Conservation (phyloP, 2,797 vertebrate species). For the Gouania willdenowi region DNA sequence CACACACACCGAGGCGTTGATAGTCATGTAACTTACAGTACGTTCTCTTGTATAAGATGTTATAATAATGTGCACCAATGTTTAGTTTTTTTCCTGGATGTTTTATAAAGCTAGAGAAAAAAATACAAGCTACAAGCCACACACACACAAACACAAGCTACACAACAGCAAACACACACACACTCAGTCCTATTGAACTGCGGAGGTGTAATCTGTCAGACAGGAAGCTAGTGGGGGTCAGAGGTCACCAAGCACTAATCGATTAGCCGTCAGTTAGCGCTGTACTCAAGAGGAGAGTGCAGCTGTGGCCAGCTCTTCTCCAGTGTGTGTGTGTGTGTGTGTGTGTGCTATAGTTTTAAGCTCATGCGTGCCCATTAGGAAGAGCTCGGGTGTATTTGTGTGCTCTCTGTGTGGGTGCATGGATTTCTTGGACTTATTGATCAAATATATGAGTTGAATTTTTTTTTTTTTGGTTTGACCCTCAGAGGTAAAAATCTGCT, state of each 20-base stretch:
- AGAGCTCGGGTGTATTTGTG: constrained; percentile 16
- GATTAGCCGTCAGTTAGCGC: constrained; percentile 79
- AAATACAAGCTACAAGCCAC: no score
- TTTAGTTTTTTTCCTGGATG: constrained; percentile 15
- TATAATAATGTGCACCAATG: background rate
- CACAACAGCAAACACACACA: constrained; percentile 8
- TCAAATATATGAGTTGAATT: constrained; percentile 84
- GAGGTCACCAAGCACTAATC: constrained; percentile 75
- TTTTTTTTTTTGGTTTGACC: constrained; percentile 80
- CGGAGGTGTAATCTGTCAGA: constrained; percentile 78
- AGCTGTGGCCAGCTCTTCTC: constrained; percentile 81
- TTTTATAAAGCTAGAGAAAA: constrained; percentile 10
- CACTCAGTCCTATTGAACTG: constrained; percentile 41
- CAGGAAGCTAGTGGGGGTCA: constrained; percentile 75
- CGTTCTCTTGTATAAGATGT: background rate
- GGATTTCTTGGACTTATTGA: constrained; percentile 77
- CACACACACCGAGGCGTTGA: background rate
- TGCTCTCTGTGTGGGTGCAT: constrained; percentile 70
- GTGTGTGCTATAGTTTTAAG: constrained; percentile 26
- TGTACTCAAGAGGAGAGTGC: constrained; percentile 68
- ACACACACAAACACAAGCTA: no score
- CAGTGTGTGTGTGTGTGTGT: constrained; percentile 23
- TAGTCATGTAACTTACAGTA: no score
- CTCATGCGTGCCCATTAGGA: constrained; percentile 22
- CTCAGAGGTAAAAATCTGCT: constrained; percentile 83